These are phyloP conservation scores for Sarcophilus harrisii DNA, from an alignment of 2,797 vertebrate genomes.

Conservation along the genomic window DNA sequence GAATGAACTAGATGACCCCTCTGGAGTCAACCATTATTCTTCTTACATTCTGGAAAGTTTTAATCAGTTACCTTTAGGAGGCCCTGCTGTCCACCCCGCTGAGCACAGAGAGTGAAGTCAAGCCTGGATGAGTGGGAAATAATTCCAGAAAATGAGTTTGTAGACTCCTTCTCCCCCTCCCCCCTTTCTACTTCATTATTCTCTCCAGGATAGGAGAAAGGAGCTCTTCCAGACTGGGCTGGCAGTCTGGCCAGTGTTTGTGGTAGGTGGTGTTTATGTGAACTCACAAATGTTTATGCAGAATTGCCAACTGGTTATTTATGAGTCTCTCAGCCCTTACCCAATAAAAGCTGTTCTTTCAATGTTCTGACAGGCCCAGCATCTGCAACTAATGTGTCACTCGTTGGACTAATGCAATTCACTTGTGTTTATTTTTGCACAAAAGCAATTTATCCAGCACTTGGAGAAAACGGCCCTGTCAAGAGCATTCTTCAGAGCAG, in stretches of 20 bases:
- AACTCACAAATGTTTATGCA: slow-evolving; percentile 81
- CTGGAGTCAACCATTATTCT: neutral
- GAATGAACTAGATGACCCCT: neutral
- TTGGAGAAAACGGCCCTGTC: slow-evolving; percentile 68
- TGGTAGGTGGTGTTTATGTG: slow-evolving; percentile 84
- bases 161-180: neutral
- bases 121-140: slow-evolving; percentile 18
- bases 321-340: slow-evolving; percentile 79
- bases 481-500: slow-evolving; percentile 70
- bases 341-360: slow-evolving; percentile 84
- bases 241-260: slow-evolving; percentile 70
- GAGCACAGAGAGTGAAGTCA: neutral
- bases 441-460: slow-evolving; percentile 78
- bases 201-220: slow-evolving; percentile 61
- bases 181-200: neutral
- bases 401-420: slow-evolving; percentile 72
- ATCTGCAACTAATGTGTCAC: slow-evolving; percentile 79
- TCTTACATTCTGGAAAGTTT: slow-evolving; percentile 15
- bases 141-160: slow-evolving; percentile 44
- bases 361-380: slow-evolving; percentile 78
- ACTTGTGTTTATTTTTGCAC: slow-evolving; percentile 84
- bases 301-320: slow-evolving; percentile 81
- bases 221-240: slow-evolving; percentile 72
- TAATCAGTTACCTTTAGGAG: slow-evolving; percentile 36
- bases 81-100: neutral